A percentile compares a stretch with the other conserved stretches of the same genome.
These are phyloP conservation scores for Scortum barcoo DNA, from an alignment of 2,113 vertebrate species.

Conservation along the genomic window DNA sequence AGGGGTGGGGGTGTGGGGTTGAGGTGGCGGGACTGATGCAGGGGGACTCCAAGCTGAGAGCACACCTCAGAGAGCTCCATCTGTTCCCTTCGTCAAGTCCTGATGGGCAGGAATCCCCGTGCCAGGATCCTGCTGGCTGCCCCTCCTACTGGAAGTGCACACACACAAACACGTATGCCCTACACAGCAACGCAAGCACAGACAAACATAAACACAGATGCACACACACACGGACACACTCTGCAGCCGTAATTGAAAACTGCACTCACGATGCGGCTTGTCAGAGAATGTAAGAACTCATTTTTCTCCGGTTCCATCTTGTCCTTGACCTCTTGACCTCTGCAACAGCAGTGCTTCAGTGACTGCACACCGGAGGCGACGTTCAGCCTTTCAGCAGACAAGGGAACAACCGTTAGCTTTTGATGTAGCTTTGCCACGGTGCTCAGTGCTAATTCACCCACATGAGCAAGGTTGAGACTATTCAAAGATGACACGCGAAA, in stretches of 20 bases:
- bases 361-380: background rate
- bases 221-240: constrained; percentile 13
- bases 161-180: constrained; percentile 18
- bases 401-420: constrained; percentile 30
- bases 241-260: constrained; percentile 58
- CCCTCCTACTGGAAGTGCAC: constrained; percentile 41
- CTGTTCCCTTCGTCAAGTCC: constrained; percentile 75
- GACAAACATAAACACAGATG: constrained; percentile 24
- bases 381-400: constrained; percentile 37
- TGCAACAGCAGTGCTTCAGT: background rate
- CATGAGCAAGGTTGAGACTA: constrained; percentile 33
- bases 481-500: constrained; percentile 57
- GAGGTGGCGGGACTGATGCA: constrained; percentile 31
- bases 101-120: constrained; percentile 69
- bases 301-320: constrained; percentile 43
- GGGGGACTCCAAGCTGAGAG: constrained; percentile 54
- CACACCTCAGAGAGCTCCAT: constrained; percentile 78
- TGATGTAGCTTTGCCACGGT: constrained; percentile 15
- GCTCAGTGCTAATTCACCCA: constrained; percentile 46
- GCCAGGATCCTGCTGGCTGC: constrained; percentile 72
- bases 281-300: constrained; percentile 33
- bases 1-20: constrained; percentile 16
- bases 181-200: constrained; percentile 6
- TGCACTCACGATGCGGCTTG: constrained; percentile 21
- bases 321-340: constrained; percentile 54